Evolutionary conservation across 2,797 vertebrate genomes (phyloP).

Genomic region (Euthynnus affinis): DNA sequence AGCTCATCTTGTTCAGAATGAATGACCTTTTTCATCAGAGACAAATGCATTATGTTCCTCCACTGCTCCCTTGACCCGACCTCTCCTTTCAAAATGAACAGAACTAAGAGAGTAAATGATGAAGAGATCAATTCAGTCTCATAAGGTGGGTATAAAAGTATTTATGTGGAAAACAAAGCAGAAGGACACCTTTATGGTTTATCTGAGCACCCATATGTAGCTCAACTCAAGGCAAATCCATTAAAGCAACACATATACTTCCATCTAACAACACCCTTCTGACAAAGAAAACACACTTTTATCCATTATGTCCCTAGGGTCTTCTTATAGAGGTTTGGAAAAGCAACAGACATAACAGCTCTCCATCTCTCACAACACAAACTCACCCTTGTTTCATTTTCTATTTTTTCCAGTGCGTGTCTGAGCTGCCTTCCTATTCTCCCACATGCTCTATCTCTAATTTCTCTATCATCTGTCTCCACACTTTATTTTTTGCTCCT

Average conservation of each 20-base stretch:
- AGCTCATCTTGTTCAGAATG: constrained; percentile 2
- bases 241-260: constrained; percentile 49
- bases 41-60: constrained; percentile 14
- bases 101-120: constrained; percentile 7
- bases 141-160: constrained; percentile 16
- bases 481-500: constrained; percentile 10
- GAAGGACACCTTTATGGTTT: constrained; percentile 24
- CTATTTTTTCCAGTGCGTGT: constrained; percentile 16
- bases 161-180: constrained; percentile 14
- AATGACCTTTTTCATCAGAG: constrained; percentile 22
- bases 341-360: constrained; percentile 42
- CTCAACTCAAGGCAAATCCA: constrained; percentile 34
- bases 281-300: constrained; percentile 47
- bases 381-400: constrained; percentile 48
- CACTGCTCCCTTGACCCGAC: neutral
- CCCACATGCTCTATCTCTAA: constrained; percentile 23
- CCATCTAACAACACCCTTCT: constrained; percentile 36
- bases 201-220: constrained; percentile 20
- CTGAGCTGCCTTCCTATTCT: constrained; percentile 44
- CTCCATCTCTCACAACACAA: constrained; percentile 24
- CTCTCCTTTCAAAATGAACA: constrained; percentile 29
- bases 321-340: constrained; percentile 40
- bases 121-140: constrained; percentile 17
- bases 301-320: constrained; percentile 51
- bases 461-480: constrained; percentile 33